These are phyloP conservation scores for Mercenaria mercenaria DNA, from an alignment of 1,140 invertebrate genomes.

Conservation along the genomic window DNA sequence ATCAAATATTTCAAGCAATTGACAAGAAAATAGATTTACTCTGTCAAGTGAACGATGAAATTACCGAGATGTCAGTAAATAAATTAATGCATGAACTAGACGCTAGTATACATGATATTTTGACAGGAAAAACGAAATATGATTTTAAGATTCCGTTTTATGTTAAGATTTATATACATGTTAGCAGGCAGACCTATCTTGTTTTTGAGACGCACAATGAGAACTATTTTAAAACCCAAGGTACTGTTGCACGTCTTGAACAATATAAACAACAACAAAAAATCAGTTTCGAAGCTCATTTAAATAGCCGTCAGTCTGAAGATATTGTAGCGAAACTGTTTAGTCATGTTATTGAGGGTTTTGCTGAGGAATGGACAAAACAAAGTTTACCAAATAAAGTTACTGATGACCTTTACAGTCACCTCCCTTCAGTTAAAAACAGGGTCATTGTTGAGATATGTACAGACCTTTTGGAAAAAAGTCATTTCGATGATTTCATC, in stretches of 20 bases:
- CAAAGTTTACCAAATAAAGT: not conserved
- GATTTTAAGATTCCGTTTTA: not conserved
- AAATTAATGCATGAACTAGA: not conserved
- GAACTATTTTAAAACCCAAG: not conserved
- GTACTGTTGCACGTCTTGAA: not conserved
- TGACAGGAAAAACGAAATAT: not conserved
- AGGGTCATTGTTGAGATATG: not conserved
- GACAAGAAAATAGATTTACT: not conserved
- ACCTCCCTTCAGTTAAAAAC: not conserved
- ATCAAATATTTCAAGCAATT: not conserved
- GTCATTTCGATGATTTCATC: not conserved
- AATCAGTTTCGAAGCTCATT: not conserved
- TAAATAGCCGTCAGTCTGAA: not conserved
- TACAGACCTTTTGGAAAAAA: not conserved
- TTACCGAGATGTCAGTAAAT: not conserved
- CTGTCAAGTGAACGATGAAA: not conserved
- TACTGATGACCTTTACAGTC: not conserved
- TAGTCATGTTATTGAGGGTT: not conserved
- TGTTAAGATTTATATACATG: conserved; percentile 1
- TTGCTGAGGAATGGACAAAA: not conserved
- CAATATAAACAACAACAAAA: not conserved
- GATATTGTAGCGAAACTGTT: not conserved
- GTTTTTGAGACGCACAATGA: not conserved
- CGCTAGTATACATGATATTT: not conserved
- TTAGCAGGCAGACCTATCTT: not conserved